Evolutionary conservation across 2,888 invertebrate genomes (phyloP).

Genomic region (Tachystola acroxantha): DNA sequence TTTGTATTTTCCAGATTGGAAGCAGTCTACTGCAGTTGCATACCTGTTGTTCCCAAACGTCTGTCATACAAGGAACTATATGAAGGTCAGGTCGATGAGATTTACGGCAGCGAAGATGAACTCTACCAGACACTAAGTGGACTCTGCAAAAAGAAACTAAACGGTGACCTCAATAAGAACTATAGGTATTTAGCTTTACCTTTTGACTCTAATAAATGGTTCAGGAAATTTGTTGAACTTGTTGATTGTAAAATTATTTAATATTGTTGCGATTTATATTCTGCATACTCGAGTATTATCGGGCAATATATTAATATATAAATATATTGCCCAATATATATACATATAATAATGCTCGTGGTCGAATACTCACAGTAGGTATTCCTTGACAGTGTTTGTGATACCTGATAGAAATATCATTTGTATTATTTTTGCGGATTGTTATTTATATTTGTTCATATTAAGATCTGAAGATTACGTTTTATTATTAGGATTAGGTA

Average conservation of each 20-base stretch:
- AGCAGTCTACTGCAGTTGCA: slow-evolving; percentile 83
- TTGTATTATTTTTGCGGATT: no score
- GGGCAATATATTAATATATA: no score
- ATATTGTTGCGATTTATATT: no score
- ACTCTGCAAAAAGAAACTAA: slow-evolving; percentile 10
- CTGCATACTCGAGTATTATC: no score
- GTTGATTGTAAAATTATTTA: not conserved
- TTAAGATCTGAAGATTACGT: no score
- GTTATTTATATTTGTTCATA: no score
- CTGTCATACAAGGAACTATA: slow-evolving; percentile 87
- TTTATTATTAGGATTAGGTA: no score
- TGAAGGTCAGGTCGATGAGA: slow-evolving; percentile 64
- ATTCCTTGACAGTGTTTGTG: no score
- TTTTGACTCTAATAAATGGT: slow-evolving; percentile 8
- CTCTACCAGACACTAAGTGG: slow-evolving; percentile 73
- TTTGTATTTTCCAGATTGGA: slow-evolving; percentile 83
- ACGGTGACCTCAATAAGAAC: slow-evolving; percentile 1
- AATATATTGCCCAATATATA: no score
- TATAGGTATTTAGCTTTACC: slow-evolving; percentile 8
- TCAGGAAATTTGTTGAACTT: not conserved
- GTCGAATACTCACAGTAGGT: no score
- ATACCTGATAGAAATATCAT: no score
- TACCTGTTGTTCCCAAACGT: slow-evolving; percentile 82
- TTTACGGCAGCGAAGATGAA: slow-evolving; percentile 78
- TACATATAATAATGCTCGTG: no score